A percentile compares a stretch with the other conserved stretches of the same genome.
These are phyloP conservation scores for Ophiodon elongatus DNA, from an alignment of 2,113 vertebrate genomes.

Conservation along the genomic window DNA sequence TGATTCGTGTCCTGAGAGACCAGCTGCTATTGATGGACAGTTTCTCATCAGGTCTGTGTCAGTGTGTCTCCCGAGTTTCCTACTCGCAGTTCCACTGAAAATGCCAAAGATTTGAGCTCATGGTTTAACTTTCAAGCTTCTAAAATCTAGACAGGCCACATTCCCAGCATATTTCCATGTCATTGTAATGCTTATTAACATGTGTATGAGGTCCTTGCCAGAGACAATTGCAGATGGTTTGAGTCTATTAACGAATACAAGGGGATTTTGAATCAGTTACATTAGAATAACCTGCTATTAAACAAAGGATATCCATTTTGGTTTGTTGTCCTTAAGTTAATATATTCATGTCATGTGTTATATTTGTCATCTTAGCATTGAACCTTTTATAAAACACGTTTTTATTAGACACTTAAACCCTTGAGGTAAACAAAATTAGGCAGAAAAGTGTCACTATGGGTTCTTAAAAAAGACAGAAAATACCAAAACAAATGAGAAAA, in stretches of 20 bases:
- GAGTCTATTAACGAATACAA: slow-evolving; percentile 74
- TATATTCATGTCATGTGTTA: not conserved
- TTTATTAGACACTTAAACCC: not conserved
- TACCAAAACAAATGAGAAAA: not conserved
- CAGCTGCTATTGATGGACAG: slow-evolving; percentile 58
- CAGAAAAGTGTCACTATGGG: not conserved
- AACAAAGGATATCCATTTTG: not conserved
- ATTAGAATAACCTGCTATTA: slow-evolving; percentile 28
- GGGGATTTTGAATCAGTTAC: slow-evolving; percentile 1
- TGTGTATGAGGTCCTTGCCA: slow-evolving; percentile 74
- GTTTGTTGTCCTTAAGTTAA: not conserved
- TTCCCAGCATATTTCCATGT: slow-evolving; percentile 86
- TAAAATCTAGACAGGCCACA: slow-evolving; percentile 78
- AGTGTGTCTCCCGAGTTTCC: slow-evolving; percentile 36
- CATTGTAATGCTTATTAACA: slow-evolving; percentile 84
- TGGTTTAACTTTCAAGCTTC: slow-evolving; percentile 73
- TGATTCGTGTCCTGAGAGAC: slow-evolving; percentile 70
- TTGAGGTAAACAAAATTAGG: not conserved
- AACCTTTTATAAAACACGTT: not conserved
- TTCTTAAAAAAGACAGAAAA: not conserved
- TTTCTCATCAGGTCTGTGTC: slow-evolving; percentile 58
- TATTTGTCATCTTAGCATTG: not conserved
- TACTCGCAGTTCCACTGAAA: slow-evolving; percentile 55
- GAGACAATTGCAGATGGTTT: slow-evolving; percentile 71
- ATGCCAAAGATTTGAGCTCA: slow-evolving; percentile 61